Percentiles rank a stretch among this genome's conserved stretches.
Evolutionary conservation across 2,888 invertebrate genomes (phyloP).

Genomic region (Sesia bembeciformis): DNA sequence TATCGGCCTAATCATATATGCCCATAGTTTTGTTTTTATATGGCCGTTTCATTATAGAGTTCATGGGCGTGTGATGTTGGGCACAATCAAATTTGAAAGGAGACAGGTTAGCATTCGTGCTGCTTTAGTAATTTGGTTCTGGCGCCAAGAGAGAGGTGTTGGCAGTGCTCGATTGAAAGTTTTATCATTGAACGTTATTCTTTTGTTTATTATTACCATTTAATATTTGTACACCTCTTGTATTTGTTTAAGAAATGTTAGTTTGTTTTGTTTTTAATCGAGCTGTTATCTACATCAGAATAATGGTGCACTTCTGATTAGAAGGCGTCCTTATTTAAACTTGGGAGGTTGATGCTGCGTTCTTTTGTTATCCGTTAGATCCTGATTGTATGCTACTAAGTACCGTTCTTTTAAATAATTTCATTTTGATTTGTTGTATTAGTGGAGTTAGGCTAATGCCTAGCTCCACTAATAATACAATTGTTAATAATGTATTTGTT

Average conservation of each 20-base stretch:
- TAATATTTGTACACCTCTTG: slow-evolving; percentile 11
- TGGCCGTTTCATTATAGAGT: slow-evolving; percentile 69
- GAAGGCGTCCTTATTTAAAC: background rate
- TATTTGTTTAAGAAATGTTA: slow-evolving; percentile 6
- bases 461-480: too few relatives aligned
- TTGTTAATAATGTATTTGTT: too few relatives aligned
- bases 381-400: background rate
- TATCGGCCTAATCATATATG: slow-evolving; percentile 73
- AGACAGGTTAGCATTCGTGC: slow-evolving; percentile 61
- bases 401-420: too few relatives aligned
- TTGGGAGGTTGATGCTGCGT: background rate
- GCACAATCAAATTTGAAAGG: slow-evolving; percentile 71
- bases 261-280: background rate
- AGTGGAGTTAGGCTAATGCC: too few relatives aligned
- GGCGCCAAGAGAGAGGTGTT: slow-evolving; percentile 61
- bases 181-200: slow-evolving; percentile 24
- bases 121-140: slow-evolving; percentile 58
- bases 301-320: background rate
- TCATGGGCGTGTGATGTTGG: slow-evolving; percentile 71
- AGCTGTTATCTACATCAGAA: background rate
- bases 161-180: slow-evolving; percentile 36
- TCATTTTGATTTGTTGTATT: too few relatives aligned
- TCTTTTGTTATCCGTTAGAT: background rate
- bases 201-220: slow-evolving; percentile 22
- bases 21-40: slow-evolving; percentile 73